Base-by-base conservation (phyloP, 2,888 invertebrate genomes). In the Hemaris fuciformis region DNA sequence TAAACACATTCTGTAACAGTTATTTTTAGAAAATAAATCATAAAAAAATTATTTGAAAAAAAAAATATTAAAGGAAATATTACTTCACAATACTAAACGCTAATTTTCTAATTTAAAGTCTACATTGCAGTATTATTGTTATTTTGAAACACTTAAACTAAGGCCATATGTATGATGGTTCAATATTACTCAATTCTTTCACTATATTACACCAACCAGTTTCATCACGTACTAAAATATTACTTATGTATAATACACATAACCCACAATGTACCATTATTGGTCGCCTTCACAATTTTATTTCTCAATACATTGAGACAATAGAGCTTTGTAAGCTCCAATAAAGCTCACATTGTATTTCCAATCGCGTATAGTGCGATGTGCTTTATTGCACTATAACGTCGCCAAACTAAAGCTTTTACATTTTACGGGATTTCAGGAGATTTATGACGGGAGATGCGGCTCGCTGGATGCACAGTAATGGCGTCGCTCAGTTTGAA, bases 321-420 rank as follows among this genome's bases (percentile, higher is more conserved):
- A 23, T 57, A 38, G 60, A 27, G 22, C 64, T 61, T 62, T 63
- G 74, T 72, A 62, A 70, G 72, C 45, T 46, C 18, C 48, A 53
- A 60, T 53, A 60, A 60, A 60, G 41, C 25, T 10, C 23, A 53
- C 60, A 60, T 41, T 60, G 60, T 60, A 25, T 41, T 38, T 60
- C 20, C 48, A 20, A 60, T 60, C 38, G 41, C n/a, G 25, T 63
- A 64, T 60, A 60, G 45, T 60, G 60, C 63, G 38, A 66, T 67
- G 65, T 63, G 56, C 62, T 69, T 66, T 60, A 60, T 53, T 53
- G 41, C 60, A 41, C 41, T 13, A 53, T 60, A 53, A 60, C 23
- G 31, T 38, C 15, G 38, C 25, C 46, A 53, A 41, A n/a, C 31
- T 59, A 18, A 42, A 22, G 42, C 46, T 63, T 48, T 25, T 38